Base-by-base conservation (phyloP, 2,888 invertebrate species). In the Theretra japonica region DNA sequence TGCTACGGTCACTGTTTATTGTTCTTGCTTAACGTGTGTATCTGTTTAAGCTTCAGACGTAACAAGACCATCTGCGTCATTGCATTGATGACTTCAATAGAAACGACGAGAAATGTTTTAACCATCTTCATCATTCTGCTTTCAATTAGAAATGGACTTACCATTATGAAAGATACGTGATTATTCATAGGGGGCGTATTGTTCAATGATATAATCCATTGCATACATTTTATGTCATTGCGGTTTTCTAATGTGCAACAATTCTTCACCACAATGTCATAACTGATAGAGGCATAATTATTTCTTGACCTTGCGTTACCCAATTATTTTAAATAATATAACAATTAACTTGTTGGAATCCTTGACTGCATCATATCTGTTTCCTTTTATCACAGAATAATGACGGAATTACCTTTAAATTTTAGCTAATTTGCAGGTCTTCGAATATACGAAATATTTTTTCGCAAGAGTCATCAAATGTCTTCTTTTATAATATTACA, bases 1-100 rank as follows among this genome's bases (percentile, higher is more conserved):
- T 73, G 69, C 50, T 77, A 77, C 80, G 78, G 80, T 74, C 77
- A 81, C 72, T 78, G 76, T 75, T 78, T 80, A 82, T 81, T 80
- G 80, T 84, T 82, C 77, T 65, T 65, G 65, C 65, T 48, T 65
- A 65, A 48, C 48, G 23, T 48, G 65, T 41, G 30, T 60, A 60
- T 60, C 30, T 60, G 65, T 48, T 25, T 48, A 48, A 48, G 1
- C 48, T 65, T 15, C 21, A 48, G 65, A 65, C 62, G 62, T 65
- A 23, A 65, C 41, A 65, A 15, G 23, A 5, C 33, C 21, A 21
- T 48, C 23, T 48, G 23, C 65, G 65, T 65, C 65, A 65, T 41
- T 23, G 48, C 48, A 48, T 65, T 65, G 23, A 65, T 48, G 23
- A 41, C 41, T 21, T 41, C 41, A 41, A 15, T 41, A 23, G 41